These are phyloP conservation scores for Camponotus fellah DNA, from an alignment of 2,888 invertebrate species.

Conservation along the genomic window DNA sequence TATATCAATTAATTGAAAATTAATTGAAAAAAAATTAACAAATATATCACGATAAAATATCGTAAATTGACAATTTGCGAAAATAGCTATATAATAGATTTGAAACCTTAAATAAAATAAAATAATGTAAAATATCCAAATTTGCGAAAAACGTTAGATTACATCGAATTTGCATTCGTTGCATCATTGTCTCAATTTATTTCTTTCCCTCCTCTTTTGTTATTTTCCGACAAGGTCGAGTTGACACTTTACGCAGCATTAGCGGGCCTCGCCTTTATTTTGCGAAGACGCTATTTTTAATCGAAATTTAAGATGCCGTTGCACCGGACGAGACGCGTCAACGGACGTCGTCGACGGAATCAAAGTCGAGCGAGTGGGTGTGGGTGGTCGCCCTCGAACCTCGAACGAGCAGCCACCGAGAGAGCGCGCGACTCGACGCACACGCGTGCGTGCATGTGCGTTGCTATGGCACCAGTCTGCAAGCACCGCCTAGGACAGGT, in stretches of 20 bases:
- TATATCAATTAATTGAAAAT: no score
- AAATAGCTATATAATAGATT: background rate
- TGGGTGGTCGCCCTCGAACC: slow-evolving; percentile 54
- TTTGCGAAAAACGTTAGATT: background rate
- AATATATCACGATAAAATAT: background rate
- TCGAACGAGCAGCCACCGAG: background rate
- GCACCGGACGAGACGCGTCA: slow-evolving; percentile 66
- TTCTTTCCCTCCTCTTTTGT: background rate
- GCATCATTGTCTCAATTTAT: background rate
- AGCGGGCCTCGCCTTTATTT: slow-evolving; percentile 37
- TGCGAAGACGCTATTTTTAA: slow-evolving; percentile 66
- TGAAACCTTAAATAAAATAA: background rate
- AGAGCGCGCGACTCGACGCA: slow-evolving; percentile 9
- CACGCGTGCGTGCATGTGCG: slow-evolving; percentile 44
- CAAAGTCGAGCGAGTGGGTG: slow-evolving; percentile 64
- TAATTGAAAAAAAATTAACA: background rate
- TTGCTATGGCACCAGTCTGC: slow-evolving; percentile 66
- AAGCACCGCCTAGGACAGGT: slow-evolving; percentile 84
- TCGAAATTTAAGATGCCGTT: slow-evolving; percentile 71
- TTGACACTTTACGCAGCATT: background rate
- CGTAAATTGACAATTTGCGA: background rate
- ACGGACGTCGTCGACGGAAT: slow-evolving; percentile 34
- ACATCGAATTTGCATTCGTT: slow-evolving; percentile 15
- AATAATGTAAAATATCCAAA: background rate
- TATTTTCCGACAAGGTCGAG: background rate